Conservation (phyloP, 2,113 vertebrate species). For the Cryptotis parvus region DNA sequence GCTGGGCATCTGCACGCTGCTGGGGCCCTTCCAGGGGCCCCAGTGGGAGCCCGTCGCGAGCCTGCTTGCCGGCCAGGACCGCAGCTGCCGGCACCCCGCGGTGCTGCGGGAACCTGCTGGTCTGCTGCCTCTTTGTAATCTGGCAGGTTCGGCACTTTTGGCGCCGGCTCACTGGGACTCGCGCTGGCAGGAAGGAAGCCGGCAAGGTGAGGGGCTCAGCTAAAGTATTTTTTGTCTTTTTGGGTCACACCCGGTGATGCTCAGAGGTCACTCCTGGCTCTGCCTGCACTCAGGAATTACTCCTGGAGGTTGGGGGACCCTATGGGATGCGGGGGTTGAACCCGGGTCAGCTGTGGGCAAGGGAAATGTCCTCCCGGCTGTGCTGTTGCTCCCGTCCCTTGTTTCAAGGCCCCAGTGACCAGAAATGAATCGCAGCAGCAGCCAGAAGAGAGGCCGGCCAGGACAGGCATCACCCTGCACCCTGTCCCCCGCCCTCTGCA, state of each 20-base stretch:
- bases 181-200: conserved; percentile 11
- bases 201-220: conserved; percentile 62
- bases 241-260: no score
- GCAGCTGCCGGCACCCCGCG: conserved; percentile 66
- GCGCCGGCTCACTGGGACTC: conserved; percentile 29
- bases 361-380: no score
- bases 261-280: no score
- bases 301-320: no score
- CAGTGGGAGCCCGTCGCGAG: conserved; percentile 71
- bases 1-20: conserved; percentile 63
- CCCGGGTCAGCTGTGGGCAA: no score
- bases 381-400: background rate
- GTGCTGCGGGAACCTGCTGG: conserved; percentile 72
- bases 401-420: background rate
- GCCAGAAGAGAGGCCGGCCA: no score
- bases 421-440: background rate
- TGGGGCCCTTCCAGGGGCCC: conserved; percentile 71
- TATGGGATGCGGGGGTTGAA: no score
- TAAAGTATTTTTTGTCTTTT: background rate
- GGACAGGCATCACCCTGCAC: background rate
- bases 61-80: conserved; percentile 40
- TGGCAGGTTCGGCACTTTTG: conserved; percentile 69
- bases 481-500: background rate
- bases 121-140: conserved; percentile 77
- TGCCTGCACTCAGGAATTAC: no score